Evolutionary conservation across 2,797 vertebrate species (phyloP).

Genomic region (Enteromius paludinosus): DNA sequence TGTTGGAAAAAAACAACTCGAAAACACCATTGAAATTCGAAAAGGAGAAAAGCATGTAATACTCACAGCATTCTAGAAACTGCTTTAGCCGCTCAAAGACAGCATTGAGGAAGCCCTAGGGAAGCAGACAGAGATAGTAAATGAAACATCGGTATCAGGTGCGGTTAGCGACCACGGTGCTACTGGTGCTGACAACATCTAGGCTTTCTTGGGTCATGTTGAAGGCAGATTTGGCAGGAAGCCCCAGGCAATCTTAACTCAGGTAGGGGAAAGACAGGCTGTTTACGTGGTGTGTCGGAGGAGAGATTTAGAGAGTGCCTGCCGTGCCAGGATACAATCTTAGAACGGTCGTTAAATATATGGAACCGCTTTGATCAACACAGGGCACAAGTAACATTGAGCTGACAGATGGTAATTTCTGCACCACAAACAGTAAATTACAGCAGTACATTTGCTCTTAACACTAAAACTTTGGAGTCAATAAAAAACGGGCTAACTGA

Average conservation of each 20-base stretch:
- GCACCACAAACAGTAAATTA: slow-evolving; percentile 23
- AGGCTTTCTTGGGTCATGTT: slow-evolving; percentile 22
- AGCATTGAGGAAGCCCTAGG: slow-evolving; percentile 91
- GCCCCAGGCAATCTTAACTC: slow-evolving; percentile 42
- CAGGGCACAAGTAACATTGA: slow-evolving; percentile 1
- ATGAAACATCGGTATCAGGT: slow-evolving; percentile 48
- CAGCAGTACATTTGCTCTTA: not conserved
- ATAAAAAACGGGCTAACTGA: slow-evolving; percentile 13
- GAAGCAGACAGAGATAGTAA: slow-evolving; percentile 66
- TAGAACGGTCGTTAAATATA: slow-evolving; percentile 29
- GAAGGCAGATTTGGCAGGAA: slow-evolving; percentile 39
- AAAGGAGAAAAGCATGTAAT: slow-evolving; percentile 53
- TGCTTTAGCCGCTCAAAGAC: slow-evolving; percentile 93
- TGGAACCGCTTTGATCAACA: slow-evolving; percentile 18
- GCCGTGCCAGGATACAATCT: slow-evolving; percentile 25
- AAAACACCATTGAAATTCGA: not conserved
- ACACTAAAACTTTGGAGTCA: slow-evolving; percentile 7
- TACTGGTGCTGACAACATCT: slow-evolving; percentile 23
- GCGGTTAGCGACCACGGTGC: slow-evolving; percentile 25
- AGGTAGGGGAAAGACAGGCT: slow-evolving; percentile 33
- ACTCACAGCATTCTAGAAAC: slow-evolving; percentile 97
- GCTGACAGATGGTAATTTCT: slow-evolving; percentile 5
- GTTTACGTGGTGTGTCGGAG: slow-evolving; percentile 17
- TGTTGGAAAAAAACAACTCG: not conserved
- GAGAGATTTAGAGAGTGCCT: slow-evolving; percentile 31